Evolutionary conservation across 2,797 vertebrate species (phyloP).

Genomic region (Anguilla megastoma): DNA sequence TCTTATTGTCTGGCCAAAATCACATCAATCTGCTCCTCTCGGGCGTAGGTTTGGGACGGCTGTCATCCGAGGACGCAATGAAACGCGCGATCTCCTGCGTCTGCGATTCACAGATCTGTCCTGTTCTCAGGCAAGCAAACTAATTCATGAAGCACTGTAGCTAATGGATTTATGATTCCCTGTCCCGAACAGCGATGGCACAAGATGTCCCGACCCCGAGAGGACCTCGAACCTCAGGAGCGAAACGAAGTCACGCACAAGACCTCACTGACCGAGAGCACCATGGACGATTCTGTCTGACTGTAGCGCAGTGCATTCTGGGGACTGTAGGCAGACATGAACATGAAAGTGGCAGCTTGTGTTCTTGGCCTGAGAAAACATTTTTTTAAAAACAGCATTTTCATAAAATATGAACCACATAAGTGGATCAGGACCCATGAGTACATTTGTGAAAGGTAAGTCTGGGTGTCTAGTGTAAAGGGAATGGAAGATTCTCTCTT

Average conservation of each 20-base stretch:
- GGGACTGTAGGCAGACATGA: neutral
- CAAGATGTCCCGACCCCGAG: constrained; percentile 76
- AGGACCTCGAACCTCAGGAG: constrained; percentile 61
- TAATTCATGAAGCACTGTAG: no score
- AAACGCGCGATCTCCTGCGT: neutral
- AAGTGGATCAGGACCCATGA: neutral
- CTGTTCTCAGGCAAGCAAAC: neutral
- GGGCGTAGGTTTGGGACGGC: no score
- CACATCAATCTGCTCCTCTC: neutral
- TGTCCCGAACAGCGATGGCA: constrained; percentile 75
- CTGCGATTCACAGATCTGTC: neutral
- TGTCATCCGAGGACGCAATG: no score
- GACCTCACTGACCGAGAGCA: constrained; percentile 53
- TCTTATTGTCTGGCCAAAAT: neutral
- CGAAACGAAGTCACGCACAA: constrained; percentile 66
- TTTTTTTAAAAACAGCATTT: neutral
- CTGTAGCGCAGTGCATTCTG: neutral
- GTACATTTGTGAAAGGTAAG: neutral
- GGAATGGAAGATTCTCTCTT: neutral
- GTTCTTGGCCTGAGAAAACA: neutral
- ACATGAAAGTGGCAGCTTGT: neutral
- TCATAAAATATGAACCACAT: neutral
- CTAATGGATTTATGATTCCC: neutral
- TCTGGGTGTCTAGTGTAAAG: neutral
- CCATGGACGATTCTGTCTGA: constrained; percentile 68